Evolutionary conservation across 2,888 invertebrate genomes (phyloP).

Genomic region (Pammene aurita): DNA sequence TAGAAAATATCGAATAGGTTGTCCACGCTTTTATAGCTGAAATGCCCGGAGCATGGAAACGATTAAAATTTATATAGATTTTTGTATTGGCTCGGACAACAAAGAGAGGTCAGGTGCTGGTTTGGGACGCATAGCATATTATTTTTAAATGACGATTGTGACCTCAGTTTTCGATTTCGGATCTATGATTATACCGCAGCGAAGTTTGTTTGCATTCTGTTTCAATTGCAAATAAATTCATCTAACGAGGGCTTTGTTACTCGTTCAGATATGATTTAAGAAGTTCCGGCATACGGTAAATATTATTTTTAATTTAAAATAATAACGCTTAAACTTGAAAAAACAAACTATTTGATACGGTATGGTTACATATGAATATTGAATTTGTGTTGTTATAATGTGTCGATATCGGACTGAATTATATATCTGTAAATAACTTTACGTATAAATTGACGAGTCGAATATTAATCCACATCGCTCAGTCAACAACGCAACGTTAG

Average conservation of each 20-base stretch:
- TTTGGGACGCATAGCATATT: neutral
- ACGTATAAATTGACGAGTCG: neutral
- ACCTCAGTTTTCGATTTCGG: neutral
- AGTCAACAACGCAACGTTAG: slow-evolving; percentile 3
- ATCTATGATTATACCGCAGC: neutral
- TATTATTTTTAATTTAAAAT: too few species aligned
- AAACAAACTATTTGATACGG: too few species aligned
- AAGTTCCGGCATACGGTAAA: too few species aligned
- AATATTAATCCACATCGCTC: neutral
- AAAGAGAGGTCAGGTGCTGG: neutral
- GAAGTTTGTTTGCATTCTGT: neutral
- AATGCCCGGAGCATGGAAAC: slow-evolving; percentile 7
- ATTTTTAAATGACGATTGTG: neutral
- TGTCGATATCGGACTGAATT: too few species aligned
- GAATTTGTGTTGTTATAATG: too few species aligned
- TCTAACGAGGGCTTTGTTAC: neutral
- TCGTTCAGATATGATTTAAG: neutral
- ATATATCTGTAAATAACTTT: too few species aligned
- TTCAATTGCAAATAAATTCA: neutral
- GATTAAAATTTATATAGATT: slow-evolving; percentile 22
- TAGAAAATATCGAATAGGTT: slow-evolving; percentile 20
- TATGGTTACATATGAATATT: too few species aligned
- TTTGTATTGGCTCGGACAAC: slow-evolving; percentile 5
- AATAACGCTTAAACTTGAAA: too few species aligned
- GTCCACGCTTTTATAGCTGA: slow-evolving; percentile 12